Evolutionary conservation across 2,113 vertebrate species (phyloP).

Genomic region (Tetrax tetrax): DNA sequence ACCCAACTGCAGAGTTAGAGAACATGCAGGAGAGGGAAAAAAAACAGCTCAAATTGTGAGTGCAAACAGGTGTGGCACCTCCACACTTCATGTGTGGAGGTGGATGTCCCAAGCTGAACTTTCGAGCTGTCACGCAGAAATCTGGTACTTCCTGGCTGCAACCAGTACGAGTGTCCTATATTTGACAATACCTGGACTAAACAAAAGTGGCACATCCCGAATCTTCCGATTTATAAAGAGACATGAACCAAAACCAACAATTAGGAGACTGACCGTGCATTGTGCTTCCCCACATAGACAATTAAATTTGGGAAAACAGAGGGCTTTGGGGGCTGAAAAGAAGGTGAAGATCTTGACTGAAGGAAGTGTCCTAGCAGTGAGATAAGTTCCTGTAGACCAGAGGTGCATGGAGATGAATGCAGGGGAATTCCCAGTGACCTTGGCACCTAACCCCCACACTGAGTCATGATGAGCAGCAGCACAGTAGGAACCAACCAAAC

Average conservation of each 20-base stretch:
- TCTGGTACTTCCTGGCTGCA: not conserved
- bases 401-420: not conserved
- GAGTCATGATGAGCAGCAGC: not conserved
- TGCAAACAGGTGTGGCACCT: not conserved
- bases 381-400: not conserved
- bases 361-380: not conserved
- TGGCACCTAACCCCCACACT: not conserved
- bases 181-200: not conserved
- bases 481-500: not conserved
- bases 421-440: not conserved
- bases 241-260: not conserved
- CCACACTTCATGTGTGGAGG: accelerated
- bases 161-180: accelerated
- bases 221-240: not conserved
- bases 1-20: not conserved
- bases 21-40: not conserved
- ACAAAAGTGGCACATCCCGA: not conserved
- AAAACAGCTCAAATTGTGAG: not conserved
- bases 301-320: not conserved
- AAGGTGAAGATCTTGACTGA: not conserved
- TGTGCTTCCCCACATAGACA: not conserved
- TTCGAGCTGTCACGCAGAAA: not conserved
- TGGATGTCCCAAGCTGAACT: not conserved
- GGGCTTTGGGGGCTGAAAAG: not conserved
- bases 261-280: not conserved